Base-by-base conservation (phyloP, 2,113 vertebrate species). In the Pithys albifrons region DNA sequence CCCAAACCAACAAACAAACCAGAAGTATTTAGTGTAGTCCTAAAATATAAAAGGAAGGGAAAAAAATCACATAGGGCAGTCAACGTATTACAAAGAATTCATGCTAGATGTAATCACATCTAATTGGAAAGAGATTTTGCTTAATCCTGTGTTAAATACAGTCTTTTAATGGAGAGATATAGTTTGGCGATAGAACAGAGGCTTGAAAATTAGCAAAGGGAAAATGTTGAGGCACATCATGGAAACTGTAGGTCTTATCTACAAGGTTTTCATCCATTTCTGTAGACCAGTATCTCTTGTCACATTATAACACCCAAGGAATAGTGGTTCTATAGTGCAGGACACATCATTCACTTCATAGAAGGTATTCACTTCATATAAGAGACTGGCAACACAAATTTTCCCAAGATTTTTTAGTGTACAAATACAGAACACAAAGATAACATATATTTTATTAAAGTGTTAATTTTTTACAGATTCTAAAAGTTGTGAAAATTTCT, bases 161-260 rank as follows among this genome's bases (percentile, higher is more conserved):
- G 7, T 2, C 0, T 75, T 72, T 46, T 48, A 48, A 14, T 23
- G 82, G 13, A 52, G 43, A 37, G 15, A 62, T 4, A 2, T 3
- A 24, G 4, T 80, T n/a, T 75, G 23, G 15, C 7, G 55, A 69
- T 2, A 66, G 27, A 35, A n/a, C 3, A 67, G 28, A 82, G 83
- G 6, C 15, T 14, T 43, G 28, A 46, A 57, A 59, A 69, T 71
- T 71, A 77, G 20, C 7, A 43, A 24, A 73, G 3, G 1, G 12
- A 59, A 8, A 37, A 1, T 41, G 6, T 9, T 82, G 48, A 57
- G 0, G 5, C n/a, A 11, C 1, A 0, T 25, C 3, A 31, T 16
- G 20, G 45, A 85, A 90, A 55, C 2, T 19, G 3, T 19, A 31
- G 7, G 4, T 31, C 62, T 66, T 62, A n/a, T 3, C 14, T 67